Evolutionary conservation across 1,140 invertebrate genomes (phyloP).

Genomic region (Lerema accius): DNA sequence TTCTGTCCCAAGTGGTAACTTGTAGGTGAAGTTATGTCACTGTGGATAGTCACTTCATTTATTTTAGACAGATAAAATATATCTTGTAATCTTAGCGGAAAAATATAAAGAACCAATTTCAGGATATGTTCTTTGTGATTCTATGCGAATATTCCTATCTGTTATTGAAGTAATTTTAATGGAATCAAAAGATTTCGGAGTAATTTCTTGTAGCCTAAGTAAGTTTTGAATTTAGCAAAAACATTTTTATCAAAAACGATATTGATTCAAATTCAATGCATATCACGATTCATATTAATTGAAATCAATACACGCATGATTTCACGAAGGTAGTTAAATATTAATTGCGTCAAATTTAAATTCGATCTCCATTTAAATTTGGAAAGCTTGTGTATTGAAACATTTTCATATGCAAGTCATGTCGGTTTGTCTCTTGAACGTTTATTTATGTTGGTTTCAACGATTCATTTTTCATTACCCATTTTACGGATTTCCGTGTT

Average conservation of each 20-base stretch:
- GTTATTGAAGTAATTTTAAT: too few species aligned
- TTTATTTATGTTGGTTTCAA: not conserved
- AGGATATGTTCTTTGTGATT: too few species aligned
- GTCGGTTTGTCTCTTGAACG: slow-evolving; percentile 5
- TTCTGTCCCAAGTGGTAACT: slow-evolving; percentile 2
- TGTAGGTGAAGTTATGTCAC: slow-evolving; percentile 11
- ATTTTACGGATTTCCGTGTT: not conserved
- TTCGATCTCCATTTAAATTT: not conserved
- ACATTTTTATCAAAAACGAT: too few species aligned
- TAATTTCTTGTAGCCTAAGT: too few species aligned
- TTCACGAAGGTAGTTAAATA: not conserved
- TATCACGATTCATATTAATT: too few species aligned
- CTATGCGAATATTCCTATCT: too few species aligned
- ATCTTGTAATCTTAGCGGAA: not conserved
- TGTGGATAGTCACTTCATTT: slow-evolving; percentile 10
- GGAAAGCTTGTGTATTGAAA: slow-evolving; percentile 7
- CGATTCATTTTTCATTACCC: slow-evolving; percentile 7
- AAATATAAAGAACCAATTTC: not conserved
- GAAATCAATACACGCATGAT: not conserved
- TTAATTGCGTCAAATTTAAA: slow-evolving; percentile 2
- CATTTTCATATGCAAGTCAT: slow-evolving; percentile 20
- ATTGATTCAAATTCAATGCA: too few species aligned
- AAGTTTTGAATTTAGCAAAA: too few species aligned
- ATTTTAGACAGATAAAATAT: not conserved
- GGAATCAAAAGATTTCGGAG: too few species aligned